Percentiles rank a stretch among this genome's conserved stretches.
These are phyloP conservation scores for Actinia equina DNA, from an alignment of 64 coral and sea anemone genomes.

Conservation along the genomic window DNA sequence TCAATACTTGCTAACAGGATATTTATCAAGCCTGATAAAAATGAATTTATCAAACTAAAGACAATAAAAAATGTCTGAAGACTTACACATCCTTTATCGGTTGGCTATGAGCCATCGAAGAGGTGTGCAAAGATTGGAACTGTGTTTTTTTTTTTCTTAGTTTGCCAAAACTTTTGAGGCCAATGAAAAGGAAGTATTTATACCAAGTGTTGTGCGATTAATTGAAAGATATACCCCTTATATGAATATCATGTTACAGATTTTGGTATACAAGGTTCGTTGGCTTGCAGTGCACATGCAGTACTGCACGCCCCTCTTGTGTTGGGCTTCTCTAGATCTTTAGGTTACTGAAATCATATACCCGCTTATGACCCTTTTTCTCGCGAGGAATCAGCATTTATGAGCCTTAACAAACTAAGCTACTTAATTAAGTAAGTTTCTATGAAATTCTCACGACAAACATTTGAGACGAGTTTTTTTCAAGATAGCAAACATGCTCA, in stretches of 20 bases:
- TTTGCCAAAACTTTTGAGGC: not conserved
- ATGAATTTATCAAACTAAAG: not conserved
- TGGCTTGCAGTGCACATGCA: not conserved
- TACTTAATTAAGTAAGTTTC: too few relatives aligned
- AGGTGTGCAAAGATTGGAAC: not conserved
- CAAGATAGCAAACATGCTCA: too few relatives aligned
- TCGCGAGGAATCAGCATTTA: not conserved
- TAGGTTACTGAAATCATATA: not conserved
- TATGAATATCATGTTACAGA: not conserved
- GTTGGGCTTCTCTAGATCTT: not conserved
- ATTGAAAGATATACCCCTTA: not conserved
- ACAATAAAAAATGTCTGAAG: not conserved
- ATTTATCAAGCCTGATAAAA: not conserved
- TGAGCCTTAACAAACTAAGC: not conserved
- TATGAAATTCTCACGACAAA: too few relatives aligned
- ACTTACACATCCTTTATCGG: not conserved
- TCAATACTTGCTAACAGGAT: not conserved
- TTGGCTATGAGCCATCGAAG: not conserved
- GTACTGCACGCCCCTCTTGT: not conserved
- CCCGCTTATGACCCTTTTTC: not conserved
- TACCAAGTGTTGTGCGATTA: not conserved
- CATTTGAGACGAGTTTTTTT: too few relatives aligned
- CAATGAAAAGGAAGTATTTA: slow-evolving; percentile 1
- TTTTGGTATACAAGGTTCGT: not conserved
- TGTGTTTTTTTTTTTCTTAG: not conserved